Percentiles rank a stretch among this genome's conserved stretches.
Conservation (phyloP, 2,113 vertebrate genomes). For the Rynchops niger region DNA sequence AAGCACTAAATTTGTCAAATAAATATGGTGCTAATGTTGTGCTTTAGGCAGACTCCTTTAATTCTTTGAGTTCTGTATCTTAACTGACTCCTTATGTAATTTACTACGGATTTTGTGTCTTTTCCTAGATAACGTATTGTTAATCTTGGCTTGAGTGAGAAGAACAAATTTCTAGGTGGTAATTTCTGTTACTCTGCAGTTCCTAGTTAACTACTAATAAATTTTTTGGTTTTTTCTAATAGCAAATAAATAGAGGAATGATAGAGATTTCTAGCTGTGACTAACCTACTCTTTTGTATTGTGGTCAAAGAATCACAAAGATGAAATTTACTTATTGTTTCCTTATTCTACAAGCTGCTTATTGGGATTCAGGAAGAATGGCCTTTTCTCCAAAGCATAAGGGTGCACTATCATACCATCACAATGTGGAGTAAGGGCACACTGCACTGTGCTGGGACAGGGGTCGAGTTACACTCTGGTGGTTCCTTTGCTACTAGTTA, state of each 20-base stretch:
- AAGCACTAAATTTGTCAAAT: neutral
- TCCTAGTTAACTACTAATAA: neutral
- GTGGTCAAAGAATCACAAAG: neutral
- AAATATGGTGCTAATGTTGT: neutral
- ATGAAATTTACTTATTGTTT: neutral
- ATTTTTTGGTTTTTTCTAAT: neutral
- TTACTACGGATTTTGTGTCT: neutral
- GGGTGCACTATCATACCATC: rapidly evolving
- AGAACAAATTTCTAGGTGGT: neutral
- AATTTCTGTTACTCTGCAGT: neutral
- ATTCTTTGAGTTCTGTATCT: neutral
- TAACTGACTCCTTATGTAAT: neutral
- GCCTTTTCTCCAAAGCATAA: neutral
- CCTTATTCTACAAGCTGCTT: neutral
- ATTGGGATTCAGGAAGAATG: neutral
- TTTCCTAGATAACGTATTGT: neutral
- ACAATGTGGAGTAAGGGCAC: neutral
- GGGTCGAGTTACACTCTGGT: neutral
- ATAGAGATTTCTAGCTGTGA: neutral
- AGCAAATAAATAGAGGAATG: neutral
- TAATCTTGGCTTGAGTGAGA: neutral
- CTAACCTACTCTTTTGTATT: neutral
- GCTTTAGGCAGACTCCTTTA: neutral
- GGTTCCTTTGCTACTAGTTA: neutral
- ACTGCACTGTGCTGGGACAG: neutral